Evolutionary conservation across 1,140 invertebrate genomes (phyloP).

Genomic region (Heliconius congener): DNA sequence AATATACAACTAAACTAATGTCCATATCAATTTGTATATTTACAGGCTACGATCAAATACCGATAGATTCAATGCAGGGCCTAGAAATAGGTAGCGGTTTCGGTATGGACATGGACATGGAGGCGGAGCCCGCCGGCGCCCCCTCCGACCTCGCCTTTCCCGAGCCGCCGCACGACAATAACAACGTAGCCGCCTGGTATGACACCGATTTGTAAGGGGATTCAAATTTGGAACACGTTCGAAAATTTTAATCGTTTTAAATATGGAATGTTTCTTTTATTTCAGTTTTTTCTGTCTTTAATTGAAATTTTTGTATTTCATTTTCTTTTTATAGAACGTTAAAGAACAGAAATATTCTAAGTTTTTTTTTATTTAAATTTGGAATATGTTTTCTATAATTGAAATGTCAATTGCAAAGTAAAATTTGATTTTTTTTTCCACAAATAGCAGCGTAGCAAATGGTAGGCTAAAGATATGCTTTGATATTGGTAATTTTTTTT

Average conservation of each 20-base stretch:
- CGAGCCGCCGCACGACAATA: constrained; percentile 93
- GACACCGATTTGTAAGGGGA: constrained; percentile 24
- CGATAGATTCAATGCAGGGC: constrained; percentile 97
- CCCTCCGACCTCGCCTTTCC: constrained; percentile 91
- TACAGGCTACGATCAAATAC: constrained; percentile 97
- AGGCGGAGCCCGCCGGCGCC: constrained; percentile 84
- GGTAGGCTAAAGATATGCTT: background rate
- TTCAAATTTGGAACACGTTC: background rate
- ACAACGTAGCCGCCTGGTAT: constrained; percentile 88
- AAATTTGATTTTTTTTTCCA: background rate
- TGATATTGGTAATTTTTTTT: background rate
- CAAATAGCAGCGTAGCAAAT: background rate
- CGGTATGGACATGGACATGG: constrained; percentile 93
- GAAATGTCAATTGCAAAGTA: background rate
- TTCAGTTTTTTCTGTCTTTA: too few relatives aligned
- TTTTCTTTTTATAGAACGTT: too few relatives aligned
- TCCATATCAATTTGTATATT: background rate
- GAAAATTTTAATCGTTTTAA: background rate
- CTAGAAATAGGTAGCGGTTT: constrained; percentile 92
- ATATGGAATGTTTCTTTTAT: background rate
- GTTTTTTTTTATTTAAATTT: too few relatives aligned
- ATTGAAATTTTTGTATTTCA: too few relatives aligned
- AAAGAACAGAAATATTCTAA: too few relatives aligned
- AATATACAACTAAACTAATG: background rate
- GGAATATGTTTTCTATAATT: too few relatives aligned